Base-by-base conservation (phyloP, 2,888 invertebrate genomes). In the Parelbella ahira region DNA sequence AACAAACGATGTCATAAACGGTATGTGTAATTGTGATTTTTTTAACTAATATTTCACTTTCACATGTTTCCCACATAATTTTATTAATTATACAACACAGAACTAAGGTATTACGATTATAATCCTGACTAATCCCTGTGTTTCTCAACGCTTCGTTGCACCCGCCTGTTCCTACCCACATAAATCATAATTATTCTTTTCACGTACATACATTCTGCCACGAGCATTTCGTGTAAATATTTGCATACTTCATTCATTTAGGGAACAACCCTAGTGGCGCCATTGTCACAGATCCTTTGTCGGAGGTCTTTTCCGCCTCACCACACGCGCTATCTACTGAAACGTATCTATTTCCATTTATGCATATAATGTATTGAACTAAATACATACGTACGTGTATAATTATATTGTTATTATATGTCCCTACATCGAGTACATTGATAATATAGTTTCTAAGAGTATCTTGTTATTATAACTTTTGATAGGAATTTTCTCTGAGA, bases 261-360 rank as follows among this genome's bases (percentile, higher is more conserved):
- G 43, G 43, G 36, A 50, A 48, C 68, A 74, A 51, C 80, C 80
- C 80, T 80, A 70, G 5, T 15, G 29, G 37, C 50, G 53, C 66
- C 78, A 79, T 81, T 78, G 81, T 84, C 73, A 67, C 72, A 80
- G 72, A n/a, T 72, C 77, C 82, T 82, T 79, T 81, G 82, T 79
- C 69, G 75, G 70, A 74, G 77, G 72, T 73, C 73, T 77, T 76
- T 84, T 81, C 82, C 81, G 84, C 75, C 69, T 70, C 79, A 81
- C 73, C 69, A 79, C 75, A 66, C 72, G 65, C 68, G 69, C 65
- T 80, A 79, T 77, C 75, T 76, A 60, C 56, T 68, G 66, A 68
- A 45, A 41, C 23, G 44, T 41, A 44, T 37, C 39, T 58, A 64
- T 50, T 60, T 51, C 54, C 54, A 39, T 43, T 19, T 37, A 25